Evolutionary conservation across 2,113 vertebrate species (phyloP), one percentile per base, ranked within the genome.

Genomic region (Pluvialis apricaria): DNA sequence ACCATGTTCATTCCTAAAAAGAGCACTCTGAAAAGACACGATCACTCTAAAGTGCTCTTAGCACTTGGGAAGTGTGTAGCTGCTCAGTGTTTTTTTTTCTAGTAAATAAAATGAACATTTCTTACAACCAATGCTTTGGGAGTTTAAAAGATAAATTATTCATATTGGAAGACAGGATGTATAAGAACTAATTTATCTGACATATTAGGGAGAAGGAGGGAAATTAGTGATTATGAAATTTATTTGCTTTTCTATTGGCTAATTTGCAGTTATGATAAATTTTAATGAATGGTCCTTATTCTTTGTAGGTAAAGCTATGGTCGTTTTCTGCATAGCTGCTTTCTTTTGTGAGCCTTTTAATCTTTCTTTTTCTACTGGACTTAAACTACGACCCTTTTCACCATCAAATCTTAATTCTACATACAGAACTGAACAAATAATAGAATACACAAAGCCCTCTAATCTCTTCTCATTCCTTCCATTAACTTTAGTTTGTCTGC

Each of bases 21-120:
- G 58, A 97, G 89, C 47, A 82, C 93, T 97, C 89, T 69, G 91
- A 96, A 97, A 94, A 95, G 51, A 85, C 82, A 81, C 93, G 64
- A 96, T 95, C 89, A 86, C 87, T 97, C 65, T 95, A 86, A 97
- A 97, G 87, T 91, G 86, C 88, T 94, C 82, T 94, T 70, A 58
- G 45, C 21, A 45, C 45, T 68, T 84, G 42, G 88, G 65, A 89
- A 96, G 87, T 64, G 32, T 62, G 57, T 55, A 82, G n/a, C 15
- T 94, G 14, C 69, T 82, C 64, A 11, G 29, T 44, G 22, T 45
- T 45, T 45, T 45, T 19, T 45, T 58, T 90, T 72, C 54, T 79
- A 65, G 86, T 69, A 94, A 90, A 66, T 28, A 89, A 82, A 91
- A 79, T 2, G 2, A 75, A 58, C 3, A 13, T 66, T 82, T 87